Conservation (phyloP, 2,113 vertebrate genomes). For the Holacanthus passer region DNA sequence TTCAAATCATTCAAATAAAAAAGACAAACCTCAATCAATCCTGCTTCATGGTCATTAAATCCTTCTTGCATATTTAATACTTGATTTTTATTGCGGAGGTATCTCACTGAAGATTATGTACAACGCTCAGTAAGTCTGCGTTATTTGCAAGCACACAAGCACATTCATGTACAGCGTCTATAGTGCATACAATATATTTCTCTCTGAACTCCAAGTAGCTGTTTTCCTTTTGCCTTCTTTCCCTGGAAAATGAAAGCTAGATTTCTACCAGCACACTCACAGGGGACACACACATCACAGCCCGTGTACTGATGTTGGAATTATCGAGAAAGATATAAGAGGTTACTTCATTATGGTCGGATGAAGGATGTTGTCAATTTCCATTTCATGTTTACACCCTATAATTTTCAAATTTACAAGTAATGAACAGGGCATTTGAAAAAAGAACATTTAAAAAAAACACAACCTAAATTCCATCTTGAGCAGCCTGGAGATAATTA, state of each 20-base stretch:
- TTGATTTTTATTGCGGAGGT: neutral
- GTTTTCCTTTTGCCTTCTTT: neutral
- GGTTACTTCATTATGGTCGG: neutral
- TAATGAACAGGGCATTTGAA: conserved; percentile 30
- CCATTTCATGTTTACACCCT: conserved; percentile 42
- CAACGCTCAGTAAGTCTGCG: neutral
- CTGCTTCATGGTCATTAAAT: neutral
- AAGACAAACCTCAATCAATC: neutral
- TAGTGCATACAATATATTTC: too few relatives aligned
- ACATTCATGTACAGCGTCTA: neutral
- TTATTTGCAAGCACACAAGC: neutral
- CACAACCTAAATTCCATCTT: conserved; percentile 18
- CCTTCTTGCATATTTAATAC: conserved; percentile 14
- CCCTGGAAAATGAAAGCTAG: neutral
- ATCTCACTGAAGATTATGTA: conserved; percentile 11
- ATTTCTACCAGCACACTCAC: neutral
- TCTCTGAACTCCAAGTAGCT: neutral
- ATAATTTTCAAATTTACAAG: conserved; percentile 42
- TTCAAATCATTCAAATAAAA: neutral
- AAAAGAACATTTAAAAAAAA: conserved; percentile 38
- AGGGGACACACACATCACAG: neutral
- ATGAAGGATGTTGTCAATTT: conserved; percentile 46
- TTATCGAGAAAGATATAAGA: conserved; percentile 1
- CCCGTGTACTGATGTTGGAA: neutral
- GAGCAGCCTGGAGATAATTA: conserved; percentile 58